Percentiles rank a stretch among this genome's conserved stretches.
Evolutionary conservation across 2,888 invertebrate genomes (phyloP).

Genomic region (Syritta pipiens): DNA sequence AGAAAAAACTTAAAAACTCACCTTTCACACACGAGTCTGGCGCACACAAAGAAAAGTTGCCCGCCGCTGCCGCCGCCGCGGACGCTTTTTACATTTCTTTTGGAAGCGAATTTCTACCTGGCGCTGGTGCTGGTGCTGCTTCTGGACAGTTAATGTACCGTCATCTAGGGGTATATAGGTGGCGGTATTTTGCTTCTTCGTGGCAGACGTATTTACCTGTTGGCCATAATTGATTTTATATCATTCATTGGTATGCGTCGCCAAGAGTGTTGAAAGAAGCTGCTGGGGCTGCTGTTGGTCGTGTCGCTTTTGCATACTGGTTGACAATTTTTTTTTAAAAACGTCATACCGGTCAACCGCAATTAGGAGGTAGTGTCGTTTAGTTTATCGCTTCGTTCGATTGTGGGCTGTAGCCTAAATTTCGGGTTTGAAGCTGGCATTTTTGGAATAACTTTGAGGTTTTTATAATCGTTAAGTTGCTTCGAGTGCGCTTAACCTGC

Average conservation of each 20-base stretch:
- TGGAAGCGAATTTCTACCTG: conserved; percentile 62
- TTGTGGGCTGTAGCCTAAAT: conserved; percentile 18
- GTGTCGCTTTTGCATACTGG: conserved; percentile 60
- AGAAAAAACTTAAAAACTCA: conserved; percentile 30
- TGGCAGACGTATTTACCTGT: conserved; percentile 48
- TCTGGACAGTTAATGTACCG: conserved; percentile 38
- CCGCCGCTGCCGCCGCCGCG: no score
- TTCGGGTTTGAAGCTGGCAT: neutral
- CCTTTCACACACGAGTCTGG: conserved; percentile 41
- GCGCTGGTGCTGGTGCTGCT: conserved; percentile 23
- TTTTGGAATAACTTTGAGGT: conserved; percentile 9
- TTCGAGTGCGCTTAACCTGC: no score
- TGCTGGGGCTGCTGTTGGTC: no score
- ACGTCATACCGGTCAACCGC: conserved; percentile 29
- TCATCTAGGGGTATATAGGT: conserved; percentile 47
- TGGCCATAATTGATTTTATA: conserved; percentile 48
- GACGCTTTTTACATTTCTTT: no score
- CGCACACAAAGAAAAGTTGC: no score
- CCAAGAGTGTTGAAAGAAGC: conserved; percentile 53
- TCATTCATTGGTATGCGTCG: conserved; percentile 56
- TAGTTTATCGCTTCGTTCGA: conserved; percentile 23
- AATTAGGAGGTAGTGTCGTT: conserved; percentile 23
- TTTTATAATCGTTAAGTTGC: no score
- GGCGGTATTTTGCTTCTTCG: conserved; percentile 25
- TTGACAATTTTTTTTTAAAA: conserved; percentile 24